phyloP scores from a whole-genome alignment of 1,140 invertebrate genomes.

The Trichonephila clavipes region DNA sequence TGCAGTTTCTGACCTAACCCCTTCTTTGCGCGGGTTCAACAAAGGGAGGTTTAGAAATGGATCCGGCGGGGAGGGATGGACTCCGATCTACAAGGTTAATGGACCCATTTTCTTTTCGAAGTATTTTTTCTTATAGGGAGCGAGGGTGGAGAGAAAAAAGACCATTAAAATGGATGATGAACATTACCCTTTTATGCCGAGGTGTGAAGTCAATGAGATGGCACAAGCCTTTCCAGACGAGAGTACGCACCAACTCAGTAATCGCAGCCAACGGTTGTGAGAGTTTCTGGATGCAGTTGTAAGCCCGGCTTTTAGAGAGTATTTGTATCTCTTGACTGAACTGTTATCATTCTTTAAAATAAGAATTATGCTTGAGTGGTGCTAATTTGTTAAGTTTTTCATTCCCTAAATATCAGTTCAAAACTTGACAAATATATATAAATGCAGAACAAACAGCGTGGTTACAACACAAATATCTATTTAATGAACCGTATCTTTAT shows the following conservation, averaged over 20 bases:
- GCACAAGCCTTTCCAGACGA: constrained; percentile 53
- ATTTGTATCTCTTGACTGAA: too few species aligned
- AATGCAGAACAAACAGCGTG: too few species aligned
- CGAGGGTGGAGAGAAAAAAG: constrained; percentile 36
- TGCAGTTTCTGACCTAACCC: constrained; percentile 34
- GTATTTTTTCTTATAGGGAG: constrained; percentile 4
- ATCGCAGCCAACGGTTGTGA: background rate
- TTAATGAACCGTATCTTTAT: too few species aligned
- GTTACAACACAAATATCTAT: too few species aligned
- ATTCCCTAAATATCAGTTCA: too few species aligned
- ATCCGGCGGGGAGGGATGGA: background rate
- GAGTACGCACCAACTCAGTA: background rate
- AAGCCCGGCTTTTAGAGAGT: background rate
- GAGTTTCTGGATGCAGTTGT: background rate
- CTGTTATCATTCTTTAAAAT: too few species aligned
- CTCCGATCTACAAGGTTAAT: constrained; percentile 52
- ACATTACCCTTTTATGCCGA: constrained; percentile 72
- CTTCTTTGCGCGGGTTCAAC: constrained; percentile 11
- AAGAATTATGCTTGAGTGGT: too few species aligned
- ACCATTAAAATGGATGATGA: constrained; percentile 67
- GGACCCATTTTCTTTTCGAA: constrained; percentile 64
- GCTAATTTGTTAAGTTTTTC: too few species aligned
- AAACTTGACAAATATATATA: too few species aligned
- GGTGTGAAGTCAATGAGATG: constrained; percentile 55
- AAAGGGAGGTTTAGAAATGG: constrained; percentile 51